Conservation (phyloP, 35 echinoderm and acorn worm genomes). For the Anneissia japonica region DNA sequence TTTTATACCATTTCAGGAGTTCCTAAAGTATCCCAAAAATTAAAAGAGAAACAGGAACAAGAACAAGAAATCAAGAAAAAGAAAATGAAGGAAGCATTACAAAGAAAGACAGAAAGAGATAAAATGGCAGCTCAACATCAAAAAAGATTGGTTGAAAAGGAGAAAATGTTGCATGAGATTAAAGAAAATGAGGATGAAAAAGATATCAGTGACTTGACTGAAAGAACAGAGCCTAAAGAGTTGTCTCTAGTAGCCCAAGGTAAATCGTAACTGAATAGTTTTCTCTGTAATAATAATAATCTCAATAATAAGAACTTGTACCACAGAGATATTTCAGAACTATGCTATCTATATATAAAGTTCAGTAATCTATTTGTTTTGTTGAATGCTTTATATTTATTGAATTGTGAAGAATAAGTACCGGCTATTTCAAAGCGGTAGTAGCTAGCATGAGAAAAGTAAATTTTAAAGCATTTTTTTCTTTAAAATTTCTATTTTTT, state of each 20-base stretch:
- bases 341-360: too few species aligned
- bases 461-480: too few species aligned
- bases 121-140: conserved; percentile 33
- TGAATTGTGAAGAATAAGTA: too few species aligned
- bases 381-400: too few species aligned
- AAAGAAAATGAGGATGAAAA: conserved; percentile 6
- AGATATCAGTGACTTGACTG: not conserved
- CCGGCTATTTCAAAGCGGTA: too few species aligned
- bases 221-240: conserved; percentile 4
- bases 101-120: conserved; percentile 45
- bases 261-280: not conserved
- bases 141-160: conserved; percentile 12
- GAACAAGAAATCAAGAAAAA: conserved; percentile 13
- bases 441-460: too few species aligned
- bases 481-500: too few species aligned
- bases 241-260: not conserved
- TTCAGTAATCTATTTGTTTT: too few species aligned
- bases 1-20: conserved; percentile 31
- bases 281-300: not conserved
- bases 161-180: not conserved
- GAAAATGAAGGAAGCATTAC: conserved; percentile 3
- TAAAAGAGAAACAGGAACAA: conserved; percentile 35
- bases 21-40: conserved; percentile 8
- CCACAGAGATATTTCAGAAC: too few species aligned
- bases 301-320: not conserved